Conservation (phyloP, 2,797 vertebrate genomes). For the Neosilurus hyrtlii region DNA sequence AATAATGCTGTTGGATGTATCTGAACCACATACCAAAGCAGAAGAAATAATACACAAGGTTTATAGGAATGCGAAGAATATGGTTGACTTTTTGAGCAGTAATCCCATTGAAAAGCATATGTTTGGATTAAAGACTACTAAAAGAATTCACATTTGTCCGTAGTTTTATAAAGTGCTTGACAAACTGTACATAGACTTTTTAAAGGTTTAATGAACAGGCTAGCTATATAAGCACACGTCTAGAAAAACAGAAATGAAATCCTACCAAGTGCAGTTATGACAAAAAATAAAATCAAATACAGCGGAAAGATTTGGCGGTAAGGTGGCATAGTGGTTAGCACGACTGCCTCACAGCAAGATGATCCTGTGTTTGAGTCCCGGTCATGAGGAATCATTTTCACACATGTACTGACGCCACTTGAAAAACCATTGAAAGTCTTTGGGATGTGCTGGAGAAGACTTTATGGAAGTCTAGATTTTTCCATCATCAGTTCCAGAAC, state of each 20-base stretch:
- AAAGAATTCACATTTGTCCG: no score
- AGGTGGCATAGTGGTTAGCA: no score
- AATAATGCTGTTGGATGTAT: conserved; percentile 8
- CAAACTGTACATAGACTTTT: background rate
- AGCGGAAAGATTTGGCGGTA: background rate
- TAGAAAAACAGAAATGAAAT: background rate
- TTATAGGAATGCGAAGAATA: background rate
- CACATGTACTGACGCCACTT: no score
- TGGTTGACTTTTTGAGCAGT: background rate
- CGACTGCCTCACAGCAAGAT: no score
- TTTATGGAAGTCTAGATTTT: no score
- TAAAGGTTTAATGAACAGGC: background rate
- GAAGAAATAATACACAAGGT: background rate
- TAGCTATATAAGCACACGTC: background rate
- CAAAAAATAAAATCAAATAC: background rate
- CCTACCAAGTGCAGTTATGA: background rate
- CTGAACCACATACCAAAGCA: background rate
- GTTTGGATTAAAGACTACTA: background rate
- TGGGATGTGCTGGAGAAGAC: no score
- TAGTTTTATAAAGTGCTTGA: background rate
- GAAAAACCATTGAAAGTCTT: no score
- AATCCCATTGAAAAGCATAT: background rate
- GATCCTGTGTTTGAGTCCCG: no score
- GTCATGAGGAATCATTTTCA: no score
- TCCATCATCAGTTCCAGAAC: no score